A percentile compares a stretch with the other conserved stretches of the same genome.
Evolutionary conservation across 2,113 vertebrate species (phyloP).

Genomic region (Microcebus griseorufus): DNA sequence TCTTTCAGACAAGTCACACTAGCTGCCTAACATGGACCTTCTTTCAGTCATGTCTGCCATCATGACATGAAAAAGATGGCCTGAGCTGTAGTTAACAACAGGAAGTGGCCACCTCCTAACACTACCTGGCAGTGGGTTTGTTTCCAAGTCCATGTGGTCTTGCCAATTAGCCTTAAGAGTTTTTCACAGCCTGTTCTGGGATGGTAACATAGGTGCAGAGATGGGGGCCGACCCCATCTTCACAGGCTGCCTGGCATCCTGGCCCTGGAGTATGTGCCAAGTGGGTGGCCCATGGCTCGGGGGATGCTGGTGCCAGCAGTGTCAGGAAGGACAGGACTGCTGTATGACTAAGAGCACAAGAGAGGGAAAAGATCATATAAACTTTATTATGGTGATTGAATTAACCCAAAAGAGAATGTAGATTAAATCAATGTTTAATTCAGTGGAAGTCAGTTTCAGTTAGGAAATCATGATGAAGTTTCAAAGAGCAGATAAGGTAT

Average conservation of each 20-base stretch:
- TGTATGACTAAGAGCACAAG: not conserved
- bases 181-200: slow-evolving; percentile 4
- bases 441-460: slow-evolving; percentile 27
- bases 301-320: not conserved
- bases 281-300: not conserved
- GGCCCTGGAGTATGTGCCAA: not conserved
- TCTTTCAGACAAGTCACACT: not conserved
- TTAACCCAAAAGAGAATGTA: not conserved
- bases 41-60: not conserved
- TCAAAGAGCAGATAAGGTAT: not conserved
- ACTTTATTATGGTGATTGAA: not conserved
- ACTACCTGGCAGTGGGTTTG: not conserved
- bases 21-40: not conserved
- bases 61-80: slow-evolving; percentile 48
- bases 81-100: not conserved
- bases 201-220: not conserved
- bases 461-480: not conserved
- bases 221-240: not conserved
- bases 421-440: slow-evolving; percentile 45
- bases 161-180: slow-evolving; percentile 26
- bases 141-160: slow-evolving; percentile 49
- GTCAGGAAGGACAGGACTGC: not conserved
- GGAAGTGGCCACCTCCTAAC: slow-evolving; percentile 52
- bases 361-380: not conserved
- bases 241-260: not conserved